Evolutionary conservation across 2,113 vertebrate species (phyloP).

Genomic region (Morone chrysops): DNA sequence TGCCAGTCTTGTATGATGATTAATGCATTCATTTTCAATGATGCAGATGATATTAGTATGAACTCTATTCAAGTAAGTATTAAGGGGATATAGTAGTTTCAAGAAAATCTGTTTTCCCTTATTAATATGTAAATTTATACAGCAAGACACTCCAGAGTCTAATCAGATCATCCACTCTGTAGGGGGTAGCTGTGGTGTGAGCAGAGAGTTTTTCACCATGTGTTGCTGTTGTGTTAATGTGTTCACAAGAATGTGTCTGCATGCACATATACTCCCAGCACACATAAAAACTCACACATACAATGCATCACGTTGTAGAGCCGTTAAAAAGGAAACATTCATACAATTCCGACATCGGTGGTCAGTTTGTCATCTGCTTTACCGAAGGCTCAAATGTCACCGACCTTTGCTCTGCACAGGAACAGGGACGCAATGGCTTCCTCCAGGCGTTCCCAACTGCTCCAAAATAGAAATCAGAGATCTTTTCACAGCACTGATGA

Average conservation of each 20-base stretch:
- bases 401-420: constrained; percentile 29
- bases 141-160: constrained; percentile 71
- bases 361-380: constrained; percentile 1
- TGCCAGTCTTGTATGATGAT: neutral
- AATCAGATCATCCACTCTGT: constrained; percentile 77
- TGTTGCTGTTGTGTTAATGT: constrained; percentile 49
- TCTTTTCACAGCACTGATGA: constrained; percentile 45
- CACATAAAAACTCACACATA: neutral
- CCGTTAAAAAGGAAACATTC: neutral
- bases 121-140: constrained; percentile 78
- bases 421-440: constrained; percentile 13
- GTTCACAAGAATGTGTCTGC: constrained; percentile 16
- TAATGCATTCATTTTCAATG: constrained; percentile 11
- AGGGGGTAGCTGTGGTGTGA: constrained; percentile 63
- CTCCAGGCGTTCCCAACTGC: neutral
- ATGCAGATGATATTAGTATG: constrained; percentile 1
- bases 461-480: constrained; percentile 46
- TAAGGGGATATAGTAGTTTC: constrained; percentile 26
- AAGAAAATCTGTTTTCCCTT: constrained; percentile 61
- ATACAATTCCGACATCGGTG: neutral
- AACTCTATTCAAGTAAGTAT: constrained; percentile 30
- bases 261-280: neutral
- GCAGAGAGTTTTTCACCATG: constrained; percentile 54
- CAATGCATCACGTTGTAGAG: neutral
- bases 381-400: constrained; percentile 1